Evolutionary conservation across 2,797 vertebrate genomes (phyloP), one percentile per base, ranked within the genome.

Genomic region (Gallinago solitaria): DNA sequence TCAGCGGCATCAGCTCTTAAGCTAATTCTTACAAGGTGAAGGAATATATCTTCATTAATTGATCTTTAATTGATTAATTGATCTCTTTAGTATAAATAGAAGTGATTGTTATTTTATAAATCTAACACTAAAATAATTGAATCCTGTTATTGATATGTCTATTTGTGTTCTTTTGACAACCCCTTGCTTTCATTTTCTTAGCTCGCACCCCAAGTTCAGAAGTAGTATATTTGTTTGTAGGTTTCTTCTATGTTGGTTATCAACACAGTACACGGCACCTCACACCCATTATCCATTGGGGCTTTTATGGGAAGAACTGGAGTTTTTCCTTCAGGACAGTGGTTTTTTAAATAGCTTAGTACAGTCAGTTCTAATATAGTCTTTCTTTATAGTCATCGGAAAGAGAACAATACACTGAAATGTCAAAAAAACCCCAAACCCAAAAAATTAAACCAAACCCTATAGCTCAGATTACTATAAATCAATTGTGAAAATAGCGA

Each of bases 271-370:
- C 3, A 19, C 1, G 12, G 13, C 47, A 74, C 5, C 70, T 63
- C n/a, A 43, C 3, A 12, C 17, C 7, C 0, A 3, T 35, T 51
- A 56, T 12, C 12, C 9, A 19, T 3, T 48, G 23, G 17, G 10
- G 45, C 10, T 50, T 79, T 70, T 63, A 56, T 33, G 2, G 7
- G 24, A 39, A 54, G 17, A 57, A 47, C 2, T 35, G 9, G 2
- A 3, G 5, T 27, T 87, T 76, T 87, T 39, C 28, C 30, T 61
- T 69, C 17, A 48, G 24, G 69, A 23, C 4, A 24, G 2, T 0
- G 11, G 16, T 61, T 68, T 69, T 74, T 74, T 25, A 21, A 61
- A 16, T 39, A 39, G 6, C 10, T 70, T 50, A 64, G 13, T 21
- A 20, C 1, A 24, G 16, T 75, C 32, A 16, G 2, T 41, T 76